A percentile compares a stretch with the other conserved stretches of the same genome.
phyloP scores from a whole-genome alignment of 1,140 invertebrate species.

The Antheraea mylitta region DNA sequence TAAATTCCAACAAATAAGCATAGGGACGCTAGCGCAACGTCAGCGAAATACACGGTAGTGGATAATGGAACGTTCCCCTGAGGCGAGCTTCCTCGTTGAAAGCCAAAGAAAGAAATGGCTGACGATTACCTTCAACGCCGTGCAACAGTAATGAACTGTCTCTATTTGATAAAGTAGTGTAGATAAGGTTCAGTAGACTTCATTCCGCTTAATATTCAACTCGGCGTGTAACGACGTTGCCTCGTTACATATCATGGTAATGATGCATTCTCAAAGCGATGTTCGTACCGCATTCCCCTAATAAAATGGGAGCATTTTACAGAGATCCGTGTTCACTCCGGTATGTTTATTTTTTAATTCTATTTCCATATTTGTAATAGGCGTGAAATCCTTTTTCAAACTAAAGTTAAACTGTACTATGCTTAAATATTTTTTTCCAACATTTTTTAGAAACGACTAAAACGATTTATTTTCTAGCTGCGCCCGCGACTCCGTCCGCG shows the following conservation, averaged over 20 bases:
- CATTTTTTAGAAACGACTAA: no score
- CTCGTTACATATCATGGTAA: not conserved
- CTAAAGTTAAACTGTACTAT: no score
- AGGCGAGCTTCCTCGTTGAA: not conserved
- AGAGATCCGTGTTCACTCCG: not conserved
- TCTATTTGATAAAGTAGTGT: constrained; percentile 2
- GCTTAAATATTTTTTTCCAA: no score
- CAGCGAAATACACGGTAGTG: not conserved
- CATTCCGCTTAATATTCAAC: not conserved
- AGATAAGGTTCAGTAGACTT: constrained; percentile 4
- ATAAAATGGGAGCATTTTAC: not conserved
- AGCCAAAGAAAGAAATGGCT: not conserved
- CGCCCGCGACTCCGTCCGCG: no score
- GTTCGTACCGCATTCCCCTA: not conserved
- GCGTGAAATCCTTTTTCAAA: no score
- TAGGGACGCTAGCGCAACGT: not conserved
- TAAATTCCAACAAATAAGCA: not conserved
- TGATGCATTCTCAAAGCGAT: not conserved
- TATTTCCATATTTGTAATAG: no score
- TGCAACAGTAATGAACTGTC: not conserved
- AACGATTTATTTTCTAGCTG: no score
- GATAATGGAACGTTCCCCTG: not conserved
- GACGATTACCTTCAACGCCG: not conserved
- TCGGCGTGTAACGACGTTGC: not conserved
- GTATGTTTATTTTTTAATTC: no score